Evolutionary conservation across 2,888 invertebrate species (phyloP), one percentile per base, ranked within the genome.

Genomic region (Ctena decussata): DNA sequence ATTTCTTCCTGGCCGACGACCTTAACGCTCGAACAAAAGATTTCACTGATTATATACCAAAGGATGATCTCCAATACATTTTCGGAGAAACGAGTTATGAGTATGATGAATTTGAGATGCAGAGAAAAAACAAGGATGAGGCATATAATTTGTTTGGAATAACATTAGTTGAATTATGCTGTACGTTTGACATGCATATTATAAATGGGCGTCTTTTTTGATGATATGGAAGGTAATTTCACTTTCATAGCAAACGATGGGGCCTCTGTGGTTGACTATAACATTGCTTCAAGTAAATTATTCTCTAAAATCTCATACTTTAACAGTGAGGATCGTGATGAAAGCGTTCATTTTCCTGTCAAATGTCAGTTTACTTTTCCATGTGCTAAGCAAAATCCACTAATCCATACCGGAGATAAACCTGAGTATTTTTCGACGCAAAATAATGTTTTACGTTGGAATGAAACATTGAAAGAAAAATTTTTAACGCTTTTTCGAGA

Each of bases 1-100:
- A 71, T 53, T 57, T 81, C 27, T 81, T 69, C 70, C 39, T 81
- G 30, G 77, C 78, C 39, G 82, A 78, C 30, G 78, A 82, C 46
- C 69, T 78, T 11, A 82, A 82, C 49, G 77, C 77, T n/a, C 60
- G 82, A 41, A 82, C 73, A 15, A 82, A 82, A 74, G 53, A 78
- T 82, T 65, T 77, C 27, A 39, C 41, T 37, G 82, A 82, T 65
- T 82, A 32, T 74, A 77, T 82, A 11, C 39, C 44, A 27, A 49
- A 60, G 24, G 77, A 82, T 74, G 41, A 57, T 65, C 46, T 77
- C 32, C 37, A 57, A 12, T 72, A 81, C 60, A 24, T 81, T n/a
- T 81, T 53, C 35, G 60, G 46, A 12, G 60, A 81, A 24, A 41
- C 71, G 37, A 75, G 71, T 44, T 81, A 81, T 77, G 60, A 57